These are phyloP conservation scores for Micronycteris hirsuta DNA, from an alignment of 2,113 vertebrate genomes.

Conservation along the genomic window DNA sequence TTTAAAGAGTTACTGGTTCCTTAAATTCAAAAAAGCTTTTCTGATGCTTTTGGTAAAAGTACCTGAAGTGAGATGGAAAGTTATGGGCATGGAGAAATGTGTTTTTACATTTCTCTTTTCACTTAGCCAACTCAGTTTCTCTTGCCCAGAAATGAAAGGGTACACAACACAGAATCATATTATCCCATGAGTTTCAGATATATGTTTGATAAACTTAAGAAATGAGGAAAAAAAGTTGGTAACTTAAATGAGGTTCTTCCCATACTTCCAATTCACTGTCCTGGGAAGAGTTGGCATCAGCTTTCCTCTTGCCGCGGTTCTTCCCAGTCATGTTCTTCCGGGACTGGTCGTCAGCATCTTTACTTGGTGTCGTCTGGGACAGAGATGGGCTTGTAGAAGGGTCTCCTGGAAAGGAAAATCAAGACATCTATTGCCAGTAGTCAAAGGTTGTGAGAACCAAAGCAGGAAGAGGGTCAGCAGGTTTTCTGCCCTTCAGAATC, in stretches of 20 bases:
- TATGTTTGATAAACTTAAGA: background rate
- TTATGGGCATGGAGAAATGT: background rate
- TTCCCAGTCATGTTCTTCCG: constrained; percentile 91
- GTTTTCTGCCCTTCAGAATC: background rate
- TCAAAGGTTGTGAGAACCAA: background rate
- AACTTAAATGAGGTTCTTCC: background rate
- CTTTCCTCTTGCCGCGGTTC: constrained; percentile 94
- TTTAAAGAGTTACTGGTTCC: background rate
- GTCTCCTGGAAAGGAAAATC: constrained; percentile 75
- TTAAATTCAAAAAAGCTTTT: constrained; percentile 17
- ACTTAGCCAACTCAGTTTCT: background rate
- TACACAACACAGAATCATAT: background rate
- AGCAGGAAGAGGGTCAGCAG: background rate
- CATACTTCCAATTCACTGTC: constrained; percentile 94
- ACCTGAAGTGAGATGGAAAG: background rate
- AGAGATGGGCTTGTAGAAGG: constrained; percentile 78
- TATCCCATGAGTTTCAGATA: background rate
- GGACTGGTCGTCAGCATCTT: constrained; percentile 90
- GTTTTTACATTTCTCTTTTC: constrained; percentile 25
- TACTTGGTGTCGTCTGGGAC: constrained; percentile 82
- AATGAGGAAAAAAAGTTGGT: background rate
- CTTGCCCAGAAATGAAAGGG: background rate
- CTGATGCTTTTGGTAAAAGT: constrained; percentile 7
- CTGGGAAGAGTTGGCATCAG: constrained; percentile 85
- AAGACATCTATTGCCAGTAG: background rate